Evolutionary conservation across 2,888 invertebrate species (phyloP).

Genomic region (Dilophus febrilis): DNA sequence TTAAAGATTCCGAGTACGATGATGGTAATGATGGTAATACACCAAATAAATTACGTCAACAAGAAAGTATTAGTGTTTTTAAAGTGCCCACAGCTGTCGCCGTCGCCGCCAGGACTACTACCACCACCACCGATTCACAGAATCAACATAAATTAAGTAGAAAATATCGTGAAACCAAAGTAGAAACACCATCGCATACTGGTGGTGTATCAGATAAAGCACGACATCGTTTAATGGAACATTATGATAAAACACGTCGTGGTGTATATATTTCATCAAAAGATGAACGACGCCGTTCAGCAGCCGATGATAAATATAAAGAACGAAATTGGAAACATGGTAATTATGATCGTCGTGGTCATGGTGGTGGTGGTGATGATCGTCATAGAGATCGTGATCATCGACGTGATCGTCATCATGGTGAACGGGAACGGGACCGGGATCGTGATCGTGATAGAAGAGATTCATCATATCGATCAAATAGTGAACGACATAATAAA

Average conservation of each 20-base stretch:
- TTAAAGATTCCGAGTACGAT: slow-evolving; percentile 35
- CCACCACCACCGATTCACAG: slow-evolving; percentile 10
- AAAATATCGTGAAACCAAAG: slow-evolving; percentile 59
- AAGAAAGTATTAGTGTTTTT: slow-evolving; percentile 20
- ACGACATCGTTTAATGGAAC: slow-evolving; percentile 49
- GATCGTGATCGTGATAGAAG: slow-evolving; percentile 17
- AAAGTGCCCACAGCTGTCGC: slow-evolving; percentile 11
- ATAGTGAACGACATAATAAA: slow-evolving; percentile 15
- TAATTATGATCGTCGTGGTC: slow-evolving; percentile 27
- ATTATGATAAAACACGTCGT: slow-evolving; percentile 39
- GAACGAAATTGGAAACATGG: slow-evolving; percentile 21
- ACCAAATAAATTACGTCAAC: too few species aligned
- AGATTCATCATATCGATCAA: slow-evolving; percentile 15
- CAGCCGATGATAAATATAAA: slow-evolving; percentile 30
- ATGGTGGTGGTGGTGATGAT: slow-evolving; percentile 23
- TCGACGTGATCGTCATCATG: slow-evolving; percentile 15
- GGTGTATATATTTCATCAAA: slow-evolving; percentile 54
- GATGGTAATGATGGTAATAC: slow-evolving; percentile 23
- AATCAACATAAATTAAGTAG: slow-evolving; percentile 29
- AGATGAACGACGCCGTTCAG: slow-evolving; percentile 32
- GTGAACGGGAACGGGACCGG: slow-evolving; percentile 16
- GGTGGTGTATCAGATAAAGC: slow-evolving; percentile 65
- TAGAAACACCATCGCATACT: slow-evolving; percentile 88
- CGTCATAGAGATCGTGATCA: slow-evolving; percentile 18
- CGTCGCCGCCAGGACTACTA: not conserved